phyloP scores from a whole-genome alignment of 2,797 vertebrate species.

The Sarcophilus harrisii region DNA sequence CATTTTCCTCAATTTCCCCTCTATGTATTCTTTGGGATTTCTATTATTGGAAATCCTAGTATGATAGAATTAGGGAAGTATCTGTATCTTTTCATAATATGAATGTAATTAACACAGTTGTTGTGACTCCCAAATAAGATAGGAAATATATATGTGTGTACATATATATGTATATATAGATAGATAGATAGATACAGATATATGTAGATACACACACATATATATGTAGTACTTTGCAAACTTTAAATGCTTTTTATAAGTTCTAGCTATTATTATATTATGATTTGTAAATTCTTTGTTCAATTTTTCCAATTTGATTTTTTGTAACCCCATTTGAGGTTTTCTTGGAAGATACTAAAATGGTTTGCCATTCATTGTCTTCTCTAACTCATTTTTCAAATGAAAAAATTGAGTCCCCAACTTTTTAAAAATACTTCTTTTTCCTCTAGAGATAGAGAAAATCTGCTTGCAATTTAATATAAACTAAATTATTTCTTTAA shows the following conservation, averaged over 20 bases:
- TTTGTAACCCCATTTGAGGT: too few species aligned
- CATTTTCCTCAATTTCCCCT: background rate
- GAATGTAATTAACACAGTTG: background rate
- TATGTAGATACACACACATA: fast-evolving
- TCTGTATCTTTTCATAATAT: background rate
- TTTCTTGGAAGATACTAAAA: too few species aligned
- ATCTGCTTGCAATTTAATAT: constrained; percentile 13
- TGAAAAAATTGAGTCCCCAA: too few species aligned
- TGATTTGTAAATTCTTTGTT: too few species aligned
- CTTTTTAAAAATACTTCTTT: constrained; percentile 29
- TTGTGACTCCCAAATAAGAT: background rate
- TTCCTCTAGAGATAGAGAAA: background rate
- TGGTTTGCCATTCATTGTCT: too few species aligned
- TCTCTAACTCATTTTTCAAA: too few species aligned
- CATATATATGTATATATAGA: too few species aligned
- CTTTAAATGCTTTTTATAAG: background rate
- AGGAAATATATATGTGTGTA: background rate
- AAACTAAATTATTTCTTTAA: constrained; percentile 22
- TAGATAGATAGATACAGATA: too few species aligned
- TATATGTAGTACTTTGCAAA: background rate
- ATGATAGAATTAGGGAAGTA: background rate
- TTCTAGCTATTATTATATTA: background rate
- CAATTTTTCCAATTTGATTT: too few species aligned
- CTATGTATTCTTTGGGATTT: background rate
- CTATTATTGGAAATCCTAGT: background rate